Base-by-base conservation (phyloP, 1,140 invertebrate species). In the Parapsyche elsis region DNA sequence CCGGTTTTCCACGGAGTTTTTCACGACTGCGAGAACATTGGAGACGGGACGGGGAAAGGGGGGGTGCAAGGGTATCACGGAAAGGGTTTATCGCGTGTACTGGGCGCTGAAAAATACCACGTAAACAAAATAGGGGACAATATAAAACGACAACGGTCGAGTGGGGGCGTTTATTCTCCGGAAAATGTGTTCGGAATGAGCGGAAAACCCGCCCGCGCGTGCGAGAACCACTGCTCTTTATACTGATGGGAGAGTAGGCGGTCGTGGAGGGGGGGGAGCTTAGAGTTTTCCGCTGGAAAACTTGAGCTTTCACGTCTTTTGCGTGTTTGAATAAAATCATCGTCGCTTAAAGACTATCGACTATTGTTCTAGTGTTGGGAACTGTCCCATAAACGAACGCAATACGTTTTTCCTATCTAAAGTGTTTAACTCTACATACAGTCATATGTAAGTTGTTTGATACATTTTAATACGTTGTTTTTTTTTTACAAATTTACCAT, bases 171-270 rank as follows among this genome's bases (percentile, higher is more conserved):
- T 82, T 82, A 82, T 82, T 57, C 30, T 71, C 79, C 71, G 79
- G 81, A 82, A 82, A 80, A 78, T 74, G 79, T 77, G 79, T 80
- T 74, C 74, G 46, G 61, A 82, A 82, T 82, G 79, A 82, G 81
- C 76, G 81, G 81, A 80, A 80, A 80, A n/a, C 38, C 67, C 5
- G 30, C 71, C 71, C 38, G 71, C 12, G 26, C 12, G 21, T 30
- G 14, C 67, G 67, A 73, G 38, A 73, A 44, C 71, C 71, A 73
- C 71, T 73, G 64, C 24, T 74, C 45, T 24, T 49, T 49, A 16
- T 49, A 14, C 21, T 10, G 12, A 23, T n/a, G 45, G n/a, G n/a
- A n/a, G n/a, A n/a, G n/a, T n/a, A n/a, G n/a, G 71, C 44, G 71
- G 21, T 23, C 19, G 45, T 1, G 70, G n/a, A 23, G 70, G 24